Base-by-base conservation (phyloP, 1,140 invertebrate genomes). In the Onthophagus taurus region DNA sequence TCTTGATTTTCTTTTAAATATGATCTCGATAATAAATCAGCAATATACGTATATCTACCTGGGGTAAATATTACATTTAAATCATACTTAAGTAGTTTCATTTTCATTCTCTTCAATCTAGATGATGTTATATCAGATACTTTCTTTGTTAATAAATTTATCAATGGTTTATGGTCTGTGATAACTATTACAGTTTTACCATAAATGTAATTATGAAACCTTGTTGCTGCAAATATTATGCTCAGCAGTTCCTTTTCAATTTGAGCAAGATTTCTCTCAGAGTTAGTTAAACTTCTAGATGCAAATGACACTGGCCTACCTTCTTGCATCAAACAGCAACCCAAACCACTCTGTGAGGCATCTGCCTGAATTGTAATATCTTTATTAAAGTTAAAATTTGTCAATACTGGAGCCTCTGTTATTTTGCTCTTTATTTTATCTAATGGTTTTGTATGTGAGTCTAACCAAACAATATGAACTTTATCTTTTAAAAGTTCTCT, bases 241-340 rank as follows among this genome's bases (percentile, higher is more conserved):
- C 58, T 59, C 5, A 65, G 50, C 12, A 57, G 45, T 47, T 71
- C 65, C 42, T 63, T 68, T 36, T 71, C 66, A n/a, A 67, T 66
- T 44, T 64, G 60, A 7, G 58, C 47, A 34, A 26, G n/a, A 26
- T 26, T 26, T 26, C n/a, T 6, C n/a, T 65, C 57, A 21, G 44
- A 34, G 7, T 58, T 30, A 11, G 44, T 63, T 4, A 70, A 41
- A 18, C 51, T 49, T 48, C 60, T 45, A 11, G 54, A 60, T 7
- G 48, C 50, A 59, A 59, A 72, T 13, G 54, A 51, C 2, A 72
- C 51, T 6, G 62, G 65, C 21, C 58, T 41, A 14, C 51, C 47
- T 51, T 43, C 52, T 50, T 53, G 57, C 29, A 60, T 33, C 11
- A 64, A 33, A 49, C 48, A 54, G 36, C 42, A 35, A 18, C 42